phyloP scores from a whole-genome alignment of 2,797 vertebrate species.

The Podarcis lilfordi region DNA sequence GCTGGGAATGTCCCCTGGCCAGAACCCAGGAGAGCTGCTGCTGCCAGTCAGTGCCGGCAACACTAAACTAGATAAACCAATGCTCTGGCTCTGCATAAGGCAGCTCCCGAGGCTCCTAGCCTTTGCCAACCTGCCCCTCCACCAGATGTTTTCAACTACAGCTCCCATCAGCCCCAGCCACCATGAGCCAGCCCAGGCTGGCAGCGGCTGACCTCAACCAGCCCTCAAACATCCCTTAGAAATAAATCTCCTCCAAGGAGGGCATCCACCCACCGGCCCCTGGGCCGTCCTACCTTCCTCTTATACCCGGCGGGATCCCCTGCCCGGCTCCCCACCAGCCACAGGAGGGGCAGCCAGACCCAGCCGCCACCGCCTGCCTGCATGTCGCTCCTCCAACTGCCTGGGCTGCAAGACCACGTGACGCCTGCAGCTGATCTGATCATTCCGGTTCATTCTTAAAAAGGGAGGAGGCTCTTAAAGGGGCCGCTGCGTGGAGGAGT shows the following conservation, averaged over 20 bases:
- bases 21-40: too few species aligned
- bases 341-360: background rate
- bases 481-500: background rate
- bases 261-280: background rate
- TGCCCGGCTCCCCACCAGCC: background rate
- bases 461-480: slow-evolving; percentile 17
- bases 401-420: slow-evolving; percentile 21
- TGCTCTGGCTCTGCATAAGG: too few species aligned
- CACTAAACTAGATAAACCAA: too few species aligned
- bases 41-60: too few species aligned
- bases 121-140: background rate
- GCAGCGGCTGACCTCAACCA: too few species aligned
- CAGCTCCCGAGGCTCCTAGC: background rate
- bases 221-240: too few species aligned
- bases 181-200: too few species aligned
- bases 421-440: slow-evolving; percentile 32
- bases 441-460: background rate
- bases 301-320: background rate
- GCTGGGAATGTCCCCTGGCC: too few species aligned
- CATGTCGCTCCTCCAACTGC: background rate
- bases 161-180: too few species aligned
- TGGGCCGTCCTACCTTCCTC: background rate
- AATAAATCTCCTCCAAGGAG: background rate
- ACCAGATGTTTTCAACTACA: too few species aligned
- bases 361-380: fast-evolving